These are phyloP conservation scores for Capromys pilorides DNA, from an alignment of 2,797 vertebrate genomes.

Conservation along the genomic window DNA sequence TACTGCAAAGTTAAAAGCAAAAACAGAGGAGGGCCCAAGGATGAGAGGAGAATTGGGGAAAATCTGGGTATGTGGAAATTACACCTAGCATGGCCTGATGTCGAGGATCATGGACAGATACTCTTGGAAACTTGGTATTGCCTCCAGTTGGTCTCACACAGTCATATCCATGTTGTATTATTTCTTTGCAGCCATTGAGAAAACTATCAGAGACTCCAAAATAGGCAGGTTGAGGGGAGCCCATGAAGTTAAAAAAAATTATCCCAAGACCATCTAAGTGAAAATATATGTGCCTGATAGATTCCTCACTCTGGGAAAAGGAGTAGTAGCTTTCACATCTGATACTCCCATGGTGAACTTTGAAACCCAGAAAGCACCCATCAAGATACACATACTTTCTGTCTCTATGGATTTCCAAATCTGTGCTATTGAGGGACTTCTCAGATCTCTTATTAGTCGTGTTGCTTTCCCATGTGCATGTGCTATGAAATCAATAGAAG, in stretches of 20 bases:
- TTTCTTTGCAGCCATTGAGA: slow-evolving; percentile 5
- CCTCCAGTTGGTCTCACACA: not conserved
- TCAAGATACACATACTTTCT: not conserved
- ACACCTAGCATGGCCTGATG: not conserved
- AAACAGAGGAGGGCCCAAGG: not conserved
- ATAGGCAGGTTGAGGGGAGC: not conserved
- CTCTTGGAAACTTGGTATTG: not conserved
- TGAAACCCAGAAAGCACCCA: not conserved
- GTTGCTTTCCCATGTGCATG: not conserved
- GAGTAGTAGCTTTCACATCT: not conserved
- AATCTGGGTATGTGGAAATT: not conserved
- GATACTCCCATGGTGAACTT: not conserved
- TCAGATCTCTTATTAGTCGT: not conserved
- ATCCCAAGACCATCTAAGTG: not conserved
- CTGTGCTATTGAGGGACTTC: not conserved
- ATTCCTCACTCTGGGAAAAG: not conserved
- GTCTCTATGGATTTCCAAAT: not conserved
- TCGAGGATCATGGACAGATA: not conserved
- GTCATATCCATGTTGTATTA: not conserved
- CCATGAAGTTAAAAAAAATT: not conserved
- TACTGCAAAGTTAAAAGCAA: slow-evolving; percentile 7
- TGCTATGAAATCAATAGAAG: slow-evolving; percentile 24
- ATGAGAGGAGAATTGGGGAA: not conserved
- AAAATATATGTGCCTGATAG: not conserved
- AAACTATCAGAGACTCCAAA: not conserved